phyloP scores from a whole-genome alignment of 2,888 invertebrate species.

The Micoletzkya japonica region DNA sequence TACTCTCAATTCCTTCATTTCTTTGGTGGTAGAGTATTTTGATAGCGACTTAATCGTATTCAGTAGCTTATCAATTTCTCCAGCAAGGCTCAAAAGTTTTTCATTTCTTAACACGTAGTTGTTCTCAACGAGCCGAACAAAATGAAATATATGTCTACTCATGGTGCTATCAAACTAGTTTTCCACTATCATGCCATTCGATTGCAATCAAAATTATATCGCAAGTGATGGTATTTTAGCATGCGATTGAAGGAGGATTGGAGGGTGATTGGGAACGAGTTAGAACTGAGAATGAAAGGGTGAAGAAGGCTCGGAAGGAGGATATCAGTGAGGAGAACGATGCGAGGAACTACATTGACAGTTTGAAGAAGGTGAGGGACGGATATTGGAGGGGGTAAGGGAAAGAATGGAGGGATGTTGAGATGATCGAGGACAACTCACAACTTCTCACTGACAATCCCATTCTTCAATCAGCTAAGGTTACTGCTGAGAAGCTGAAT shows the following conservation, averaged over 20 bases:
- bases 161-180: too few relatives aligned
- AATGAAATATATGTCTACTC: too few relatives aligned
- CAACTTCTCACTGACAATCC: conserved; percentile 23
- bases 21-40: background rate
- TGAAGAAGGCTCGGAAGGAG: conserved; percentile 34
- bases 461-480: conserved; percentile 18
- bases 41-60: too few relatives aligned
- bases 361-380: conserved; percentile 42
- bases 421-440: conserved; percentile 10
- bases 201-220: background rate
- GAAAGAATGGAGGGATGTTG: background rate
- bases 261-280: conserved; percentile 46
- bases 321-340: conserved; percentile 44
- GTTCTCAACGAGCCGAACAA: too few relatives aligned
- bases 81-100: too few relatives aligned
- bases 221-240: conserved; percentile 50
- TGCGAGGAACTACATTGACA: conserved; percentile 54
- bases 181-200: background rate
- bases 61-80: too few relatives aligned
- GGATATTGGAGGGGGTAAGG: background rate
- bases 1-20: background rate
- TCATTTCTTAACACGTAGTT: too few relatives aligned
- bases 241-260: conserved; percentile 64
- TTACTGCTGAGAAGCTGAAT: conserved; percentile 14
- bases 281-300: conserved; percentile 13